Percentiles rank a stretch among this genome's conserved stretches.
phyloP scores from a whole-genome alignment of 2,797 vertebrate species.

The Dendrocincla fuliginosa region DNA sequence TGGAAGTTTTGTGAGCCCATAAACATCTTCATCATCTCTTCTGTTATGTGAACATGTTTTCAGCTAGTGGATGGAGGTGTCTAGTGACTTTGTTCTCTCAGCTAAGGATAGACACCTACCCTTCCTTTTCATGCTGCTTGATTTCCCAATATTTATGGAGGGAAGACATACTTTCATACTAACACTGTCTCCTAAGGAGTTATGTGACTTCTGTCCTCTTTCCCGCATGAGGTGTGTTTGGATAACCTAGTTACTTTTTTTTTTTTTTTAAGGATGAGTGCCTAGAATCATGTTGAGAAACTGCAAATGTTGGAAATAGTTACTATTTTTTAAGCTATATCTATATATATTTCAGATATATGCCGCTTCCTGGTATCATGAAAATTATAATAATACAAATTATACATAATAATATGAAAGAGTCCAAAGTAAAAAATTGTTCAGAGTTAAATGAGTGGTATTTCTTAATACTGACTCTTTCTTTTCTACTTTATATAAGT shows the following conservation, averaged over 20 bases:
- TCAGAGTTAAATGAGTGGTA: background rate
- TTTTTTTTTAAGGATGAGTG: background rate
- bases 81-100: background rate
- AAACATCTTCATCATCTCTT: background rate
- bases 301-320: background rate
- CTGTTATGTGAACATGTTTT: background rate
- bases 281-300: background rate
- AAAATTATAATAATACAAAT: background rate
- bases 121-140: background rate
- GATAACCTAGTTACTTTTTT: background rate
- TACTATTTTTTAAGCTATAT: background rate
- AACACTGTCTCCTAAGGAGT: background rate
- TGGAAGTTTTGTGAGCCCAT: background rate
- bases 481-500: background rate
- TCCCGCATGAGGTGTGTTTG: background rate
- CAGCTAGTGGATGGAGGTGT: rapidly evolving
- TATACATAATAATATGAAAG: background rate
- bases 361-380: background rate
- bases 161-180: background rate
- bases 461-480: background rate
- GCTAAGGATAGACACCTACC: background rate
- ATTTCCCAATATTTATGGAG: background rate
- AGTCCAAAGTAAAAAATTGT: background rate
- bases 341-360: background rate
- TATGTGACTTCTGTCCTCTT: background rate